These are phyloP conservation scores for Istiophorus platypterus DNA, from an alignment of 2,113 vertebrate species.

Conservation along the genomic window DNA sequence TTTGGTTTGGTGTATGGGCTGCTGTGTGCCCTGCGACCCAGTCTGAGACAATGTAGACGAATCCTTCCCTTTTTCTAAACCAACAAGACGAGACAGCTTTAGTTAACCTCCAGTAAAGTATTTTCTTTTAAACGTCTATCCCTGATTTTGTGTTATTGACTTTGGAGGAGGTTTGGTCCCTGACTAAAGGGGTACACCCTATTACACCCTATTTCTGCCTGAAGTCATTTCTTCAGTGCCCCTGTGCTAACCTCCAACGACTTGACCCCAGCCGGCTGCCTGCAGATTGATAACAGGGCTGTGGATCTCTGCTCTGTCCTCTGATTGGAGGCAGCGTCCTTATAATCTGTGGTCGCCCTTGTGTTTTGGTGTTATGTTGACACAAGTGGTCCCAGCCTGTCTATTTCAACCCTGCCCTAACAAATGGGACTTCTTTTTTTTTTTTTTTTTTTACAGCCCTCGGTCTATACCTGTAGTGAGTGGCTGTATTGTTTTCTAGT, in stretches of 20 bases:
- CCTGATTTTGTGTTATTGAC: neutral
- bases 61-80: neutral
- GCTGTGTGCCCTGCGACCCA: neutral
- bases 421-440: slow-evolving; percentile 52
- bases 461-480: slow-evolving; percentile 35
- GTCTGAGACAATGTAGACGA: neutral
- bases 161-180: neutral
- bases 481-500: slow-evolving; percentile 42
- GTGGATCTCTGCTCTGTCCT: neutral
- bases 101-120: neutral
- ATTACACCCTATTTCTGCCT: too few species aligned
- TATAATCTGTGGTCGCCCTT: slow-evolving; percentile 35
- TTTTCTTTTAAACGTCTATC: neutral
- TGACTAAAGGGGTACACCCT: neutral
- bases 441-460: slow-evolving; percentile 64
- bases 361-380: slow-evolving; percentile 69
- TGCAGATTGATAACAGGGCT: neutral
- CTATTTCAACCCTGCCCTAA: slow-evolving; percentile 61
- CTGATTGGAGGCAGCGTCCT: neutral
- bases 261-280: neutral
- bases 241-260: neutral
- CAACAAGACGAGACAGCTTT: neutral
- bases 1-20: too few species aligned
- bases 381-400: slow-evolving; percentile 63
- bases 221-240: neutral